These are phyloP conservation scores for Sclerodermus sp. DNA, from an alignment of 2,888 invertebrate species.

Conservation along the genomic window DNA sequence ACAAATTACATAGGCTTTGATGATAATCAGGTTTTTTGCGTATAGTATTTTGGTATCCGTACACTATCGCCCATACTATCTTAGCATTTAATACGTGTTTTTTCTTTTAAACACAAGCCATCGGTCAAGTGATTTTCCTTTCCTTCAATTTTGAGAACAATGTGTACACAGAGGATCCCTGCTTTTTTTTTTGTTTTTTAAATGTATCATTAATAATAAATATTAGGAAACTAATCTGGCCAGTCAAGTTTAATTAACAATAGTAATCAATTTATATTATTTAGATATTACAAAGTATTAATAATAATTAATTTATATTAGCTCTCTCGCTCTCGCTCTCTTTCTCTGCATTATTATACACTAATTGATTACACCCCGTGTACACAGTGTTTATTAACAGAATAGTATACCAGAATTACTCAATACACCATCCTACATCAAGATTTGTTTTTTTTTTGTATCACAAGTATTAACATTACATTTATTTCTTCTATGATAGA, in stretches of 20 bases:
- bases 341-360: neutral
- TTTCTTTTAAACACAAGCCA: conserved; percentile 28
- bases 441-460: conserved; percentile 30
- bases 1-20: conserved; percentile 45
- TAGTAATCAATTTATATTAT: too few species aligned
- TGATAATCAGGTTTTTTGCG: conserved; percentile 30
- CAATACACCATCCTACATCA: conserved; percentile 16
- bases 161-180: conserved; percentile 31
- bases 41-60: conserved; percentile 19
- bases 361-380: conserved; percentile 10
- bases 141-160: conserved; percentile 13
- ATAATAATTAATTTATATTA: too few species aligned
- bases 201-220: too few species aligned
- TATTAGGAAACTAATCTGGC: too few species aligned
- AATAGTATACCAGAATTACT: conserved; percentile 21
- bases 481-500: conserved; percentile 36
- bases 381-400: conserved; percentile 26
- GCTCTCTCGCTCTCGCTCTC: conserved; percentile 1
- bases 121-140: too few species aligned
- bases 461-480: conserved; percentile 45
- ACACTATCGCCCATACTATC: conserved; percentile 9
- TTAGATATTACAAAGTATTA: too few species aligned
- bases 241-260: too few species aligned
- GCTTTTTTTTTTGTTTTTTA: too few species aligned
- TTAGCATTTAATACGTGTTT: conserved; percentile 28